Conservation (phyloP, 2,113 vertebrate genomes). For the Coreoperca whiteheadi region DNA sequence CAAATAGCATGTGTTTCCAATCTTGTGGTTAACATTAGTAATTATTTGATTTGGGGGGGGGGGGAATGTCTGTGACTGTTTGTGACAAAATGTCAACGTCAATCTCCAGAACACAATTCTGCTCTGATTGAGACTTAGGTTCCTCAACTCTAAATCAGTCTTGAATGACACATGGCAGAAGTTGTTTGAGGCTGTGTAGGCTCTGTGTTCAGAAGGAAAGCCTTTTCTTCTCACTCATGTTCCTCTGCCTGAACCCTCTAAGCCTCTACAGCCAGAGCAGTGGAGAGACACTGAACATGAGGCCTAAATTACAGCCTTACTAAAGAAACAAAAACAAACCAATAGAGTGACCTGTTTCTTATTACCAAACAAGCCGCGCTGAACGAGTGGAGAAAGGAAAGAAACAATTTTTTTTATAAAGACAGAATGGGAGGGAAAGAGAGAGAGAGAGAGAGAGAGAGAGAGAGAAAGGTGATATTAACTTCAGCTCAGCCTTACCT, state of each 20-base stretch:
- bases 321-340: constrained; percentile 81
- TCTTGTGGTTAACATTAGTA: constrained; percentile 59
- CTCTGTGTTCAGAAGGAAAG: constrained; percentile 64
- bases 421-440: constrained; percentile 53
- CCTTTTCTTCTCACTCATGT: constrained; percentile 68
- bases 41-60: constrained; percentile 56
- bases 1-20: constrained; percentile 61
- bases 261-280: constrained; percentile 71
- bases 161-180: constrained; percentile 70
- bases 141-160: constrained; percentile 52
- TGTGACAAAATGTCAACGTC: constrained; percentile 70
- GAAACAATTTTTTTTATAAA: constrained; percentile 61
- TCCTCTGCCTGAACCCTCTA: constrained; percentile 68
- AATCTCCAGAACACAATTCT: constrained; percentile 63
- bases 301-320: constrained; percentile 80
- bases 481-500: constrained; percentile 65
- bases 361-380: constrained; percentile 75
- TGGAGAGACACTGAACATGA: constrained; percentile 80
- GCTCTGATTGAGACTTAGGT: constrained; percentile 66
- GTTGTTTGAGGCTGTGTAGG: constrained; percentile 54
- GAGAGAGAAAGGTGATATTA: constrained; percentile 68
- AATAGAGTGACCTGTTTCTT: constrained; percentile 80
- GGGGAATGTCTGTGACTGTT: constrained; percentile 42
- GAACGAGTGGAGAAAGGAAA: constrained; percentile 66
- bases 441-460: constrained; percentile 53